Evolutionary conservation across 2,113 vertebrate genomes (phyloP), one percentile per base, ranked within the genome.

Genomic region (Dunckerocampus dactyliophorus): DNA sequence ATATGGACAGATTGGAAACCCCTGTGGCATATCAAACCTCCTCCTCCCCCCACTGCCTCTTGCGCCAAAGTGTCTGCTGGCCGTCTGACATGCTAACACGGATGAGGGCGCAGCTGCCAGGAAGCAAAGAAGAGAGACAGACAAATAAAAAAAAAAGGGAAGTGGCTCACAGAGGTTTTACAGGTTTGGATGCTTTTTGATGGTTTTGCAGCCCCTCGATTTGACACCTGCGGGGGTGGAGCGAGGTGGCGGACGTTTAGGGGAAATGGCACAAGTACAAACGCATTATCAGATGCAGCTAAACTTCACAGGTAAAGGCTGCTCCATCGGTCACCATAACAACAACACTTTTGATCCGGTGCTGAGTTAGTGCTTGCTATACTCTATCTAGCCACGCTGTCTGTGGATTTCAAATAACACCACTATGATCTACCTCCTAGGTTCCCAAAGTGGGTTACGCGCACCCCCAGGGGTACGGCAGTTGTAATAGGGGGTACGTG

Each of bases 281-380:
- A 86, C 82, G 69, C 78, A 45, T 84, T 85, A 79, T 78, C 7
- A 54, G 17, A 77, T 75, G 60, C 84, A 85, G 82, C 65, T 63
- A 65, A 83, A 87, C 87, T 87, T 85, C 80, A 79, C 81, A 84
- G 84, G 78, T 86, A 64, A n/a, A n/a, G 71, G 57, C 71, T 59
- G 61, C 65, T 73, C 71, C 76, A 63, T 85, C 79, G 60, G 88
- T 91, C 81, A 34, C 88, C 81, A 89, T 90, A 85, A 89, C 85
- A 87, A 91, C 82, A 85, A 43, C 15, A 59, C 82, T 81, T 84
- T 87, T 75, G 81, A 87, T 84, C 80, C 75, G 83, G 74, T 73
- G 64, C 84, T 84, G 88, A 88, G 88, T 88, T 87, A 84, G 73
- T 61, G 83, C 81, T 82, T 82, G 71, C 76, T 86, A 79, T 72